Conservation (phyloP, 2,888 invertebrate genomes). For the Scaptomyza parva region DNA sequence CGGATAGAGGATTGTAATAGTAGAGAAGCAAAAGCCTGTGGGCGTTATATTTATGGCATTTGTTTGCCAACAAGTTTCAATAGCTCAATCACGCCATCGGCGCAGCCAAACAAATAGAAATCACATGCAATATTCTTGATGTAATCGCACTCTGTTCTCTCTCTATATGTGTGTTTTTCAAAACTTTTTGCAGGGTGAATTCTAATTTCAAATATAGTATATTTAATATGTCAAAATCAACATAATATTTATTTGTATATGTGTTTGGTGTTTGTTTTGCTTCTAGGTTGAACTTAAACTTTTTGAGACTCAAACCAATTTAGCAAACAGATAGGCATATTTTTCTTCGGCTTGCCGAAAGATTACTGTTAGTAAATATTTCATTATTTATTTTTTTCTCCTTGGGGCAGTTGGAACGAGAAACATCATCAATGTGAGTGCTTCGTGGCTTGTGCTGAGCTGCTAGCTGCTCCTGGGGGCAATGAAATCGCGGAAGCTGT, state of each 20-base stretch:
- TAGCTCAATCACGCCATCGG: slow-evolving; percentile 74
- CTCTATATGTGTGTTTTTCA: slow-evolving; percentile 8
- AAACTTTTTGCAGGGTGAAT: background rate
- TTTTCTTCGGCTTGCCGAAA: background rate
- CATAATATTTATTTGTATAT: background rate
- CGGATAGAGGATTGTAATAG: background rate
- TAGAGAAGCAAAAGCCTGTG: slow-evolving; percentile 34
- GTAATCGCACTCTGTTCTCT: slow-evolving; percentile 12
- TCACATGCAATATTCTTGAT: slow-evolving; percentile 42
- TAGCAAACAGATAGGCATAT: background rate
- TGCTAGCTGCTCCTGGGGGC: slow-evolving; percentile 81
- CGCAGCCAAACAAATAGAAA: slow-evolving; percentile 40
- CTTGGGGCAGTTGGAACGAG: slow-evolving; percentile 51
- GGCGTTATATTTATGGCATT: slow-evolving; percentile 78
- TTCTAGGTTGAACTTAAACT: background rate
- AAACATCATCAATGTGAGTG: slow-evolving; percentile 82
- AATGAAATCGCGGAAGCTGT: slow-evolving; percentile 85
- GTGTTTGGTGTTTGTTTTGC: background rate
- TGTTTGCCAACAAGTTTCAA: slow-evolving; percentile 81
- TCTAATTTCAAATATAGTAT: background rate
- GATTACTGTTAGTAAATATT: background rate
- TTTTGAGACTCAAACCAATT: background rate
- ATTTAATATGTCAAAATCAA: background rate
- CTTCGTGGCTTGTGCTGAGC: slow-evolving; percentile 72
- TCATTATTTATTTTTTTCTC: slow-evolving; percentile 10